phyloP scores from a whole-genome alignment of 2,113 vertebrate species.

The Oriolus oriolus region DNA sequence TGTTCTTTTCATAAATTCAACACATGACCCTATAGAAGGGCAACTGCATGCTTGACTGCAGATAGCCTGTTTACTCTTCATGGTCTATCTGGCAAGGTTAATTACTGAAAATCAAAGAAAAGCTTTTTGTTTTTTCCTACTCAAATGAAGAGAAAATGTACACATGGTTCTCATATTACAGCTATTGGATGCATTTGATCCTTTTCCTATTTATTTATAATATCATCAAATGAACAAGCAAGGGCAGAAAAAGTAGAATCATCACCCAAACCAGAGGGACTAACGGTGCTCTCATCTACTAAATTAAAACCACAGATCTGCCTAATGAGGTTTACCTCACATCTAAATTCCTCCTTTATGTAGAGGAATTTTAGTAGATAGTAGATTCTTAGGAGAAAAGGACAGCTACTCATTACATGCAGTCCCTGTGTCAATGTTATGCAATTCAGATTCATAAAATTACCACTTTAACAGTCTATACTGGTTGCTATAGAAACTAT shows the following conservation, averaged over 20 bases:
- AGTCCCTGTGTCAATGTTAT: not conserved
- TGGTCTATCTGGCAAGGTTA: constrained; percentile 16
- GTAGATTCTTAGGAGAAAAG: not conserved
- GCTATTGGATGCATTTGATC: not conserved
- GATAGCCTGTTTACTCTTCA: constrained; percentile 3
- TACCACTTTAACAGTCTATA: not conserved
- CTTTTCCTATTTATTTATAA: not conserved
- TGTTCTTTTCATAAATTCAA: not conserved
- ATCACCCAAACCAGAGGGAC: not conserved
- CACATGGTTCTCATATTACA: not conserved
- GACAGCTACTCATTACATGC: not conserved
- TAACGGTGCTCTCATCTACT: not conserved
- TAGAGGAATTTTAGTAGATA: not conserved
- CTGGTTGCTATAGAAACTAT: not conserved
- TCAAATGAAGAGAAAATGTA: not conserved
- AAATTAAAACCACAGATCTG: not conserved
- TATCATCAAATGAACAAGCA: not conserved
- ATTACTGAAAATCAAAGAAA: constrained; percentile 2
- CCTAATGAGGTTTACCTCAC: not conserved
- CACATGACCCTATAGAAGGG: not conserved
- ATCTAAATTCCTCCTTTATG: not conserved
- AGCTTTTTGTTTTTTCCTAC: not conserved
- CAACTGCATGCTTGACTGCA: not conserved
- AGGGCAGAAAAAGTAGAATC: not conserved
- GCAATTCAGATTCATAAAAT: not conserved